Conservation (phyloP, 2,113 vertebrate genomes). For the Lucifuga dentata region DNA sequence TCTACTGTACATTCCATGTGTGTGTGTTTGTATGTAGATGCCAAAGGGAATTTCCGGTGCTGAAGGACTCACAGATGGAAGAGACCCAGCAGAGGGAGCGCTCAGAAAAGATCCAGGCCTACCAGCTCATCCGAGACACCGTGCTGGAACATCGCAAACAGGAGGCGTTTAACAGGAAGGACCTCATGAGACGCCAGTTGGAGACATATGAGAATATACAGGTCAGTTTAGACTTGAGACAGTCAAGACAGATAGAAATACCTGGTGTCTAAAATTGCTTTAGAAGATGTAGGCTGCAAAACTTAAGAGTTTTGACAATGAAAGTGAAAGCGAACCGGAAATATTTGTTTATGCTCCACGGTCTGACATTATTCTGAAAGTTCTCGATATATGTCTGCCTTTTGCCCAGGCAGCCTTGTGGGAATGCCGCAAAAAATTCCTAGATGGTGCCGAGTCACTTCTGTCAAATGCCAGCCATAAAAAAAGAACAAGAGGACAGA, state of each 20-base stretch:
- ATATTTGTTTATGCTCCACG: not conserved
- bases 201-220: slow-evolving; percentile 84
- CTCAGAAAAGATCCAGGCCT: slow-evolving; percentile 85
- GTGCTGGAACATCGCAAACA: slow-evolving; percentile 79
- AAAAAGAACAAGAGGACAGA: slow-evolving; percentile 72
- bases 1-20: not conserved
- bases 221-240: slow-evolving; percentile 76
- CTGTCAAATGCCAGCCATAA: slow-evolving; percentile 76
- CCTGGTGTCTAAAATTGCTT: not conserved
- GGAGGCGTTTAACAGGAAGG: slow-evolving; percentile 70
- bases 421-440: slow-evolving; percentile 67
- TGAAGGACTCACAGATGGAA: slow-evolving; percentile 79
- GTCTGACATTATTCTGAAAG: slow-evolving; percentile 7
- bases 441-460: slow-evolving; percentile 78
- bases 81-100: slow-evolving; percentile 78
- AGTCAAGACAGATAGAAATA: not conserved
- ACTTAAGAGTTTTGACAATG: slow-evolving; percentile 6
- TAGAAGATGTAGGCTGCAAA: not conserved
- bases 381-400: slow-evolving; percentile 15
- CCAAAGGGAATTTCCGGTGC: slow-evolving; percentile 56
- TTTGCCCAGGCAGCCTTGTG: slow-evolving; percentile 52
- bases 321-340: not conserved
- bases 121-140: slow-evolving; percentile 78
- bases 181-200: slow-evolving; percentile 79
- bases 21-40: slow-evolving; percentile 72